phyloP scores from a whole-genome alignment of 2,113 vertebrate species.

The Heterocephalus glaber region DNA sequence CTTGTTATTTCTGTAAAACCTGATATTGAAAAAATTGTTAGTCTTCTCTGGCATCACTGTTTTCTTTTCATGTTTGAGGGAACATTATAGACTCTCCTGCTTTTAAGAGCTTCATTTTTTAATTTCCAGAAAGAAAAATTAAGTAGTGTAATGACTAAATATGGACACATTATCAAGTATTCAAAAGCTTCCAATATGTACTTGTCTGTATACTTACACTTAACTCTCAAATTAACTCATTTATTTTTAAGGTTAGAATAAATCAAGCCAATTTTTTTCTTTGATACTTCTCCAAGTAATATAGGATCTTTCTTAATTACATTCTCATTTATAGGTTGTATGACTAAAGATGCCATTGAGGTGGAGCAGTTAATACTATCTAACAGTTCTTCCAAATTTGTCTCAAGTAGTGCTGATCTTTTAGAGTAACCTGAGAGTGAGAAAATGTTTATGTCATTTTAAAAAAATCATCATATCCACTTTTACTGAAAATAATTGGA shows the following conservation, averaged over 20 bases:
- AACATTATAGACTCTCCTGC: background rate
- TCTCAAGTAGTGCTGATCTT: background rate
- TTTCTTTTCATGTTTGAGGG: background rate
- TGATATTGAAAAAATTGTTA: background rate
- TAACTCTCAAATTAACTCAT: background rate
- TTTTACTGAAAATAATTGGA: background rate
- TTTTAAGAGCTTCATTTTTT: background rate
- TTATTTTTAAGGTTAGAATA: background rate
- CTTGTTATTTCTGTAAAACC: background rate
- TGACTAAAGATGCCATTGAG: background rate
- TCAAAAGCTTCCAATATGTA: background rate
- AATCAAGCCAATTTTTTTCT: background rate
- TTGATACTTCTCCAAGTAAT: background rate
- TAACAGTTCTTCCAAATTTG: background rate
- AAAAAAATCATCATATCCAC: background rate
- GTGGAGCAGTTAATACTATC: background rate
- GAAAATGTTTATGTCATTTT: background rate
- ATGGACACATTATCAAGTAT: background rate
- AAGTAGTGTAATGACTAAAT: background rate
- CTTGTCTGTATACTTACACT: background rate
- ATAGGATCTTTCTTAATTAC: background rate
- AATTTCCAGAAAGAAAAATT: background rate
- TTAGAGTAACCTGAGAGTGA: background rate
- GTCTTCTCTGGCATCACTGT: background rate
- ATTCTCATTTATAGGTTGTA: background rate